phyloP scores from a whole-genome alignment of 2,888 invertebrate species.

The Saturnia japonica region DNA sequence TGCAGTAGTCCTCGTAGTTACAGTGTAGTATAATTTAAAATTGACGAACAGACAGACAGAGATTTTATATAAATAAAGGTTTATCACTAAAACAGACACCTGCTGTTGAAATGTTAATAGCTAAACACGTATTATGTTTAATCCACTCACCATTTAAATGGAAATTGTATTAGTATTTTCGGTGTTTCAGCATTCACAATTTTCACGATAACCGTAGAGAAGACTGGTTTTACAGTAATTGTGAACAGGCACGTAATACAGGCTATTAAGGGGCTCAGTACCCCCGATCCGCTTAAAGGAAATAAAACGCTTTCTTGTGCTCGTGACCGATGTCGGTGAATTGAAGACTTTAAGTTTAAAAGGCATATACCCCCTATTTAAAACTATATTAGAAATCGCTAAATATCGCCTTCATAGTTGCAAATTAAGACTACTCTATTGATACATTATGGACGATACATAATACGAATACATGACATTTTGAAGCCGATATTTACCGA shows the following conservation, averaged over 20 bases:
- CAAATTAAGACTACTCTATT: too few species aligned
- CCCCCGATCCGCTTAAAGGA: not conserved
- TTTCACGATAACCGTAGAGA: slow-evolving; percentile 12
- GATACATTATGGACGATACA: too few species aligned
- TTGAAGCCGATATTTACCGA: too few species aligned
- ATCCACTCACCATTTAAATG: slow-evolving; percentile 15
- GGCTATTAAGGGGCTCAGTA: not conserved
- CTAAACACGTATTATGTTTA: not conserved
- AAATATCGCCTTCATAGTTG: too few species aligned
- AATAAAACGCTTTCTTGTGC: not conserved
- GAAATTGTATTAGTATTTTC: slow-evolving; percentile 14
- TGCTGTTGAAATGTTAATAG: not conserved
- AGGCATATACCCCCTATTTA: too few species aligned
- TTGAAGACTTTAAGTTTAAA: not conserved
- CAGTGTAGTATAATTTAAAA: not conserved
- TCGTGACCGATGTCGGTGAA: not conserved
- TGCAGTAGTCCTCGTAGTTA: not conserved
- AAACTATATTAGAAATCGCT: too few species aligned
- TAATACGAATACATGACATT: too few species aligned
- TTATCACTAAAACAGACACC: not conserved
- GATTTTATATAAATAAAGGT: not conserved
- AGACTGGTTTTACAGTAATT: not conserved
- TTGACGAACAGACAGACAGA: not conserved
- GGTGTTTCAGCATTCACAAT: slow-evolving; percentile 11
- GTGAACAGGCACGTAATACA: not conserved